phyloP scores from a whole-genome alignment of 2,113 vertebrate genomes.

The Ornithorhynchus anatinus region DNA sequence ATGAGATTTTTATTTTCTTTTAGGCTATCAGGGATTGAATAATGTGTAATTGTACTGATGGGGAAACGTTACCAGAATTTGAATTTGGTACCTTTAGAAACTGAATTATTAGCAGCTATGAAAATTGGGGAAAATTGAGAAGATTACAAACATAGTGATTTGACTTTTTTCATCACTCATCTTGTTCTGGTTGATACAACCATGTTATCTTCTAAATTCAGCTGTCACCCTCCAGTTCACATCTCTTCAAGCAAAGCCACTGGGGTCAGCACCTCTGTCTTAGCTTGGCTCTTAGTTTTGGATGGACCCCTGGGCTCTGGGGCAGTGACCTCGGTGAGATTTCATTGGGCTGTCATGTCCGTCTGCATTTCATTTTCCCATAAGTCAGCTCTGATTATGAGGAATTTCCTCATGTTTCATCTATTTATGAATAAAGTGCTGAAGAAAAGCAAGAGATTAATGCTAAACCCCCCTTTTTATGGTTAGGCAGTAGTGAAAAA shows the following conservation, averaged over 20 bases:
- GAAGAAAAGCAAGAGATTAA: conserved; percentile 41
- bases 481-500: conserved; percentile 1
- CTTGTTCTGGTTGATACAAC: neutral
- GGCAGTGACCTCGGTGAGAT: neutral
- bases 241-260: conserved; percentile 15
- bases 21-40: neutral
- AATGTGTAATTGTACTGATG: conserved; percentile 13
- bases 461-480: neutral
- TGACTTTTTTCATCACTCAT: neutral
- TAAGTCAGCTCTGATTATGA: conserved; percentile 60
- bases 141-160: neutral
- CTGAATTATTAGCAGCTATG: conserved; percentile 3
- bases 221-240: conserved; percentile 16
- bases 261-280: conserved; percentile 16
- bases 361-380: conserved; percentile 61
- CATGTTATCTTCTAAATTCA: neutral
- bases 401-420: conserved; percentile 51
- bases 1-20: conserved; percentile 2
- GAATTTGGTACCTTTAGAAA: conserved; percentile 20
- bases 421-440: conserved; percentile 31
- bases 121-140: conserved; percentile 18
- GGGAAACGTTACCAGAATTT: conserved; percentile 34
- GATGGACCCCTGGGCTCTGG: conserved; percentile 6
- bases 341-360: conserved; percentile 20
- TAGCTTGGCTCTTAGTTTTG: conserved; percentile 1